phyloP scores from a whole-genome alignment of 2,888 invertebrate genomes.

The Oligia latruncula region DNA sequence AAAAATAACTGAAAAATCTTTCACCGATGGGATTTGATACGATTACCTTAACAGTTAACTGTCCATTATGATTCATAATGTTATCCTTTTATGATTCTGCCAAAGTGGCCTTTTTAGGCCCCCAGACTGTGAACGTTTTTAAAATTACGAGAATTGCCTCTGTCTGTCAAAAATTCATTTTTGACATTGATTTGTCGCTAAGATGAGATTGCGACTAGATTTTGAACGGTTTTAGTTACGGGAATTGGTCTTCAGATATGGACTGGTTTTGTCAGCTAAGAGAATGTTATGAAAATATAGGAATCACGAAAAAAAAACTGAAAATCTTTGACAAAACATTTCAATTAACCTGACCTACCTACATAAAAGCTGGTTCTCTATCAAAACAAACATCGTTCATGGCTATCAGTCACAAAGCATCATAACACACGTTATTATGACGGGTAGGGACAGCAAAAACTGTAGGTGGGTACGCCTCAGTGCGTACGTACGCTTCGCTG shows the following conservation, averaged over 20 bases:
- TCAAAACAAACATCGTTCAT: constrained; percentile 76
- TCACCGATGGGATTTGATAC: no score
- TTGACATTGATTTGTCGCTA: background rate
- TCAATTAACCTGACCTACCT: constrained; percentile 55
- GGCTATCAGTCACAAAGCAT: constrained; percentile 75
- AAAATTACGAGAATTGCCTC: no score
- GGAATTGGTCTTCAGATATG: background rate
- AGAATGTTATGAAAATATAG: constrained; percentile 6
- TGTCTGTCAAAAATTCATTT: background rate
- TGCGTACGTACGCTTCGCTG: constrained; percentile 65
- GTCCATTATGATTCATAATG: no score
- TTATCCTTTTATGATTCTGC: no score
- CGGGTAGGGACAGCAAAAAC: constrained; percentile 76
- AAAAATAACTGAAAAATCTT: no score
- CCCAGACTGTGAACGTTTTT: no score
- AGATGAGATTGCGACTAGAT: background rate
- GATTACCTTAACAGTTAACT: no score
- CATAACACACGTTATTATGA: constrained; percentile 82
- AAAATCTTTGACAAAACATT: constrained; percentile 34
- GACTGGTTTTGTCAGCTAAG: constrained; percentile 3
- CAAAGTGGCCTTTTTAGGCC: no score
- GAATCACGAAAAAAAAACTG: background rate
- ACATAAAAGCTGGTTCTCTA: constrained; percentile 66
- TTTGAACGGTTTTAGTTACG: background rate
- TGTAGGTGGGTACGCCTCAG: constrained; percentile 72